Evolutionary conservation across 1,140 invertebrate genomes (phyloP).

Genomic region (Lasioglossum baleicum): DNA sequence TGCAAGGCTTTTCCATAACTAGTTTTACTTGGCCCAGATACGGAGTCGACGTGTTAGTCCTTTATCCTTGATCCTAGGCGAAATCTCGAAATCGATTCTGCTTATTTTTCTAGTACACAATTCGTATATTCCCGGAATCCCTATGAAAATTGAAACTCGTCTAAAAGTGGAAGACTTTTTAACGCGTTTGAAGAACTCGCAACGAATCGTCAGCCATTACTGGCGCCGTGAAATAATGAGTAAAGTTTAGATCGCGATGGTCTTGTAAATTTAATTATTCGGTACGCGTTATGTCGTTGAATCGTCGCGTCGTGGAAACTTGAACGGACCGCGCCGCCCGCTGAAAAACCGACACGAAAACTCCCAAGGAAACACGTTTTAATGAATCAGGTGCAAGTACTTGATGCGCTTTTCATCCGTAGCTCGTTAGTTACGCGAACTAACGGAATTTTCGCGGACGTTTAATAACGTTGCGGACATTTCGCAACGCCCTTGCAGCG

Average conservation of each 20-base stretch:
- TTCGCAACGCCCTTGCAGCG: neutral
- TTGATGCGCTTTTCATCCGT: neutral
- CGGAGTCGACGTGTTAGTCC: slow-evolving; percentile 33
- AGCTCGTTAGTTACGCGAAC: neutral
- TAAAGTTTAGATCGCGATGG: neutral
- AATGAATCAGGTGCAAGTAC: neutral
- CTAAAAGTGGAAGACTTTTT: too few species aligned
- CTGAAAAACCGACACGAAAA: neutral
- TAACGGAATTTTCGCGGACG: neutral
- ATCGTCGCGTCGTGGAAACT: neutral
- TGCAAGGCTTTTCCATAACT: slow-evolving; percentile 61
- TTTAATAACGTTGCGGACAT: neutral
- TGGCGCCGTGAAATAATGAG: neutral
- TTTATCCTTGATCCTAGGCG: slow-evolving; percentile 16
- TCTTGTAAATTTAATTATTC: neutral
- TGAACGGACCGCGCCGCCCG: neutral
- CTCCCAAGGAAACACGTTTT: neutral
- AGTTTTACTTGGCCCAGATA: slow-evolving; percentile 64
- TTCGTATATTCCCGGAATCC: too few species aligned
- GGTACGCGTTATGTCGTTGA: neutral
- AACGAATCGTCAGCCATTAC: neutral
- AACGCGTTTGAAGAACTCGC: neutral
- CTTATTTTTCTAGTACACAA: too few species aligned
- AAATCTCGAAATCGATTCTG: slow-evolving; percentile 7
- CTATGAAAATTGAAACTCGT: too few species aligned